Evolutionary conservation across 1,140 invertebrate genomes (phyloP), one percentile per base, ranked within the genome.

Genomic region (Argopecten irradians): DNA sequence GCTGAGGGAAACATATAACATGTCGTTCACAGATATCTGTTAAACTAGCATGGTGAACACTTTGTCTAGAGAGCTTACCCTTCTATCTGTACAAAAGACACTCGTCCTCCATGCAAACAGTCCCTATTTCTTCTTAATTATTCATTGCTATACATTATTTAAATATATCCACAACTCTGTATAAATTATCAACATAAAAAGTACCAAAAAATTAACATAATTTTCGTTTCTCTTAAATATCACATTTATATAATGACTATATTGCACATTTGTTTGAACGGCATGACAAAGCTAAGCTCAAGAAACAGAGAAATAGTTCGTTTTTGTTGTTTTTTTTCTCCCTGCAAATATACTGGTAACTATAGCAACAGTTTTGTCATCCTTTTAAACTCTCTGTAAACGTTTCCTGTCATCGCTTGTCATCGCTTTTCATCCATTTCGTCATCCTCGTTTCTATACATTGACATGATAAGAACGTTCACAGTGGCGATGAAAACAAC

Each of bases 151-250:
- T 71, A 71, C 55, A 71, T 71, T 71, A 55, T 55, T 55, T 55
- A 71, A 71, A 71, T 71, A 71, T 71, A 71, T 71, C 55, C 22
- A 71, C 55, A 71, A 71, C 55, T 71, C 55, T 71, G 55, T 71
- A 71, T n/a, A 71, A 71, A 71, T 71, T 71, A 71, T 71, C 55
- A 71, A 71, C 55, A 71, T 71, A 71, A 71, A 71, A 71, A 71
- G 55, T 71, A 71, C 55, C 55, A 71, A 71, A 71, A 46, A 71
- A n/a, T 71, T 71, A 71, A 71, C 55, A 71, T 71, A 71, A 71
- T 71, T 71, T 71, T 71, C 55, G 14, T 71, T 71, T 71, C 55
- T 71, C 55, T 71, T n/a, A 71, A 71, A 71, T 71, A 71, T 71
- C 55, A 71, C 55, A 71, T 71, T 71, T 71, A 71, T 71, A 71